Conservation (phyloP, 2,797 vertebrate genomes). For the Arnoldichthys spilopterus region DNA sequence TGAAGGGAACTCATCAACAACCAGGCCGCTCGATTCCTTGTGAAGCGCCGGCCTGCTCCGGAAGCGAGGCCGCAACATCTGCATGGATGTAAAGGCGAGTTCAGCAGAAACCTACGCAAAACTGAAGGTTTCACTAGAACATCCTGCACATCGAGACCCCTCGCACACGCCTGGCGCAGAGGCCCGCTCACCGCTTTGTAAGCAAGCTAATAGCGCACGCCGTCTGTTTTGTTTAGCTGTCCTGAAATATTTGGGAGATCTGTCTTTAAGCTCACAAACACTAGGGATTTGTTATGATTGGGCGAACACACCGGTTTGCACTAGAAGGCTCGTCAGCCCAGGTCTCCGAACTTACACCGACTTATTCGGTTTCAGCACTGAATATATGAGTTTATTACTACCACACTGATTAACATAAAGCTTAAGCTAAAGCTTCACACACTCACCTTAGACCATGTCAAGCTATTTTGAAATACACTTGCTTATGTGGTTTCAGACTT, state of each 20-base stretch:
- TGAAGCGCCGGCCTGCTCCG: not conserved
- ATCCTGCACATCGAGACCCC: constrained; percentile 14
- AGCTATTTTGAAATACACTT: too few relatives aligned
- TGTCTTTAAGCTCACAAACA: constrained; percentile 74
- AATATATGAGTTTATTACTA: too few relatives aligned
- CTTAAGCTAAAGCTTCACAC: too few relatives aligned
- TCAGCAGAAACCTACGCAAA: not conserved
- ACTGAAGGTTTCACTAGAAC: constrained; percentile 17
- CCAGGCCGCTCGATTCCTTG: constrained; percentile 8
- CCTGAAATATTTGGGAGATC: constrained; percentile 74
- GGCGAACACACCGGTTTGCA: constrained; percentile 57
- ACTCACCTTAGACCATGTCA: too few relatives aligned
- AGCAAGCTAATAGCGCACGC: constrained; percentile 48
- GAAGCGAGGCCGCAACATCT: constrained; percentile 37
- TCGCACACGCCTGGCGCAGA: constrained; percentile 56
- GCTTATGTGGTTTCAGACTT: too few relatives aligned
- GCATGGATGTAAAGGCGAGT: constrained; percentile 25
- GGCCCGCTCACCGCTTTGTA: constrained; percentile 50
- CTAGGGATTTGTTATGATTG: constrained; percentile 72
- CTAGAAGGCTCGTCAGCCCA: constrained; percentile 34
- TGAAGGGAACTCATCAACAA: not conserved
- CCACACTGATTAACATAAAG: too few relatives aligned
- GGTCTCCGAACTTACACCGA: too few relatives aligned
- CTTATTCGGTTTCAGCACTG: too few relatives aligned
- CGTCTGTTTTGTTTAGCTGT: constrained; percentile 70